phyloP scores from a whole-genome alignment of 35 echinoderm and acorn worm species.

The Ophiothrix spiculata region DNA sequence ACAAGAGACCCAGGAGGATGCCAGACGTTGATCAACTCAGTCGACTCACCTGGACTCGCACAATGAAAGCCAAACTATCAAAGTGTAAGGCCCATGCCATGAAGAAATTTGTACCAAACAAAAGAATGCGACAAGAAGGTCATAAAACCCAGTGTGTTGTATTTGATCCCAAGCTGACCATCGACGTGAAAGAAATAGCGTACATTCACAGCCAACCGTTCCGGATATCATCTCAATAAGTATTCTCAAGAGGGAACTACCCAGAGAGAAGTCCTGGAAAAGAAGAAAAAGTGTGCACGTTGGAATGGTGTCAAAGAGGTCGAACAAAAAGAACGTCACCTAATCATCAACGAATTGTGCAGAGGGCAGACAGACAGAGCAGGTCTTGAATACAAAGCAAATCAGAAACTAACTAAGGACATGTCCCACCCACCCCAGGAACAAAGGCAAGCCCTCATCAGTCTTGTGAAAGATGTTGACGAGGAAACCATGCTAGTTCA shows the following conservation, averaged over 20 bases:
- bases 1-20: not conserved
- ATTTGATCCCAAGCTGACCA: too few species aligned
- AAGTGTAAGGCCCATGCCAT: not conserved
- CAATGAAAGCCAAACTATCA: not conserved
- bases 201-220: not conserved
- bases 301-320: conserved; percentile 19
- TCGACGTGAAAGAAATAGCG: not conserved
- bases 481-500: not conserved
- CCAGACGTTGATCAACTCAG: not conserved
- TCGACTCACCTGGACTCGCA: not conserved
- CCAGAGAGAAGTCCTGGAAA: not conserved
- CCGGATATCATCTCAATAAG: not conserved
- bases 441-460: not conserved
- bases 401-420: not conserved
- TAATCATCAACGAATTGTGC: conserved; percentile 10
- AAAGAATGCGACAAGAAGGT: not conserved
- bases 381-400: not conserved
- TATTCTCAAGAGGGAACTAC: not conserved
- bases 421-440: not conserved
- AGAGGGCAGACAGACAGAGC: conserved; percentile 5
- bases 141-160: not conserved
- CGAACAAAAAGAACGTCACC: conserved; percentile 3
- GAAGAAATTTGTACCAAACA: not conserved
- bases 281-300: not conserved
- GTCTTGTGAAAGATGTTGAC: conserved; percentile 6